Evolutionary conservation across 2,113 vertebrate genomes (phyloP).

Genomic region (Cercocebus atys): DNA sequence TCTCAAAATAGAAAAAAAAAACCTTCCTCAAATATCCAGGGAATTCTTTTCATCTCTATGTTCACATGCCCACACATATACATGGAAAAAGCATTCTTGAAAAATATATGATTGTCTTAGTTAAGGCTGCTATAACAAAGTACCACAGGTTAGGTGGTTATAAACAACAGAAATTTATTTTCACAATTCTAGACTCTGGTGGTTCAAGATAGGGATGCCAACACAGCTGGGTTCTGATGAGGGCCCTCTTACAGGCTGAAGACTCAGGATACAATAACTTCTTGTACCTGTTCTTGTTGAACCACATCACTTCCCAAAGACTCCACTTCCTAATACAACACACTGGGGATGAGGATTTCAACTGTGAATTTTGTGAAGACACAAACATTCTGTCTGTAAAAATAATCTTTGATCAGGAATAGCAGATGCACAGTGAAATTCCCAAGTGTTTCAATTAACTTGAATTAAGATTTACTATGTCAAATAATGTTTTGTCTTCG

Average conservation of each 20-base stretch:
- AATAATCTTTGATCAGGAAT: not conserved
- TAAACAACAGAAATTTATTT: not conserved
- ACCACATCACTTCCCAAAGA: not conserved
- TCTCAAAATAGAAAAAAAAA: not conserved
- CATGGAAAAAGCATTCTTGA: not conserved
- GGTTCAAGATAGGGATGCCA: not conserved
- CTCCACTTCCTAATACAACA: not conserved
- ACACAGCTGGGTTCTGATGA: not conserved
- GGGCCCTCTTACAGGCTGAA: not conserved
- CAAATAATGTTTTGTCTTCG: not conserved
- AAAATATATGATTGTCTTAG: not conserved
- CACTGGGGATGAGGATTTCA: not conserved
- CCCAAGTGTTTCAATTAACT: not conserved
- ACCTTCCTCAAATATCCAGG: not conserved
- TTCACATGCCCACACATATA: not conserved
- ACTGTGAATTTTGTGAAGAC: not conserved
- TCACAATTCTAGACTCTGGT: not conserved
- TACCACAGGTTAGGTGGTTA: not conserved
- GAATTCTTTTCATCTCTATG: not conserved
- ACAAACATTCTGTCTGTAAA: not conserved
- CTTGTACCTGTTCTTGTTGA: too few relatives aligned
- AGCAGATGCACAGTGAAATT: not conserved
- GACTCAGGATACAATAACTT: not conserved
- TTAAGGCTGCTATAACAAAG: not conserved
- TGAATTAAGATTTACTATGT: not conserved